Conservation (phyloP, 2,888 invertebrate species). For the Spodoptera littoralis region DNA sequence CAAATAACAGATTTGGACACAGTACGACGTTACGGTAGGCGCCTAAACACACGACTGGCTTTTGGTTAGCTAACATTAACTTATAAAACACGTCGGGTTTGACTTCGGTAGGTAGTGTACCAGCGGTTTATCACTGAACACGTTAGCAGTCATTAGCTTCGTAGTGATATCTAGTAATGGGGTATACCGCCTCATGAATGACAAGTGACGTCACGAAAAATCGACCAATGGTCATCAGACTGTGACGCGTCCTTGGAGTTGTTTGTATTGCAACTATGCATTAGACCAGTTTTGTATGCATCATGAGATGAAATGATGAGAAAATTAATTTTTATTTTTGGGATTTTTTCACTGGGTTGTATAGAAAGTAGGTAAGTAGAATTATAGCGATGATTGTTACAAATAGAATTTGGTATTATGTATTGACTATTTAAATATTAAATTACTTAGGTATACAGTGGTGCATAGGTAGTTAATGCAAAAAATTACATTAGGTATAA, state of each 20-base stretch:
- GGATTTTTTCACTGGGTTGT: too few relatives aligned
- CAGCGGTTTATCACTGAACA: slow-evolving; percentile 7
- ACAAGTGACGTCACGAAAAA: slow-evolving; percentile 27
- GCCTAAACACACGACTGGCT: slow-evolving; percentile 42
- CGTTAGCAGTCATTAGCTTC: slow-evolving; percentile 13
- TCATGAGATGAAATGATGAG: too few relatives aligned
- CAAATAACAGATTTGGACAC: slow-evolving; percentile 19
- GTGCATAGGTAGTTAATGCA: too few relatives aligned
- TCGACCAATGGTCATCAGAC: slow-evolving; percentile 2
- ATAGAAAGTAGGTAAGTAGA: too few relatives aligned
- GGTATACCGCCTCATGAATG: slow-evolving; percentile 16
- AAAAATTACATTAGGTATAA: too few relatives aligned
- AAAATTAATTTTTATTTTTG: too few relatives aligned
- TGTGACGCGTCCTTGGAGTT: not conserved
- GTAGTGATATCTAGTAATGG: slow-evolving; percentile 1
- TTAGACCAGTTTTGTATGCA: too few relatives aligned
- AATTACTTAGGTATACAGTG: too few relatives aligned
- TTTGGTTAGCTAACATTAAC: slow-evolving; percentile 38
- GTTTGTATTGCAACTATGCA: too few relatives aligned
- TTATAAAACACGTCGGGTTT: slow-evolving; percentile 41
- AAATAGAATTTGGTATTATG: too few relatives aligned
- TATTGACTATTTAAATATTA: too few relatives aligned
- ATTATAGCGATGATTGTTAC: too few relatives aligned
- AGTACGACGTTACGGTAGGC: slow-evolving; percentile 45
- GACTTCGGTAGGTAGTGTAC: slow-evolving; percentile 14